These are phyloP conservation scores for Danionella cerebrum DNA, from an alignment of 2,113 vertebrate genomes.

Conservation along the genomic window DNA sequence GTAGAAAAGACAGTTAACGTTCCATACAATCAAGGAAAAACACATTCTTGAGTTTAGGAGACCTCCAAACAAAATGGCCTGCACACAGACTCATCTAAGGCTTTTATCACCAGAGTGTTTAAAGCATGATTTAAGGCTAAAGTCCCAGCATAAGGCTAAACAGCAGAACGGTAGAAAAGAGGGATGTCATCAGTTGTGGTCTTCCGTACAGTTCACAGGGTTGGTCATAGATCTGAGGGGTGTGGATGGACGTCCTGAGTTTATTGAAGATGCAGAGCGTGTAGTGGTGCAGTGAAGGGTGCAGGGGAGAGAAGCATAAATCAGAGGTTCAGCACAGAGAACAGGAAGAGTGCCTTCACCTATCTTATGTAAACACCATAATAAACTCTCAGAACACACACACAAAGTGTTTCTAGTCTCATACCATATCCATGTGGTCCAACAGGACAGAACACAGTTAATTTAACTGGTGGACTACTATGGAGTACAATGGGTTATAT, in stretches of 20 bases:
- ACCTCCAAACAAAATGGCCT: too few relatives aligned
- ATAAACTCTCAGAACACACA: not conserved
- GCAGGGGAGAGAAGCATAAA: constrained; percentile 28
- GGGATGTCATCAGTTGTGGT: not conserved
- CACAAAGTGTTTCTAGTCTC: not conserved
- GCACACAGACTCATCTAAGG: not conserved
- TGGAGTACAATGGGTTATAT: too few relatives aligned
- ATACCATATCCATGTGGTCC: too few relatives aligned
- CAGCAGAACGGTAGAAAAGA: not conserved
- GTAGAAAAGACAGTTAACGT: too few relatives aligned
- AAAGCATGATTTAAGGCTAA: not conserved
- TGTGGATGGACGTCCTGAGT: not conserved
- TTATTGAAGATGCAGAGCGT: constrained; percentile 29
- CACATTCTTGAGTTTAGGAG: too few relatives aligned
- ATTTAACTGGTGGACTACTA: too few relatives aligned
- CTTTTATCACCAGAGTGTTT: not conserved
- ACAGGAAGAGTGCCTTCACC: constrained; percentile 19
- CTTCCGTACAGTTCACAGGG: constrained; percentile 10
- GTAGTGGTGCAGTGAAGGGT: constrained; percentile 19
- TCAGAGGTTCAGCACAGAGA: not conserved
- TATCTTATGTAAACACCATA: not conserved
- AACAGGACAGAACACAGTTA: too few relatives aligned
- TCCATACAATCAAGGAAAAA: too few relatives aligned
- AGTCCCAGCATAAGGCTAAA: not conserved
- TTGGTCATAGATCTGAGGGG: constrained; percentile 28